Percentiles rank a stretch among this genome's conserved stretches.
phyloP scores from a whole-genome alignment of 2,797 vertebrate genomes.

The Ptychadena robeensis region DNA sequence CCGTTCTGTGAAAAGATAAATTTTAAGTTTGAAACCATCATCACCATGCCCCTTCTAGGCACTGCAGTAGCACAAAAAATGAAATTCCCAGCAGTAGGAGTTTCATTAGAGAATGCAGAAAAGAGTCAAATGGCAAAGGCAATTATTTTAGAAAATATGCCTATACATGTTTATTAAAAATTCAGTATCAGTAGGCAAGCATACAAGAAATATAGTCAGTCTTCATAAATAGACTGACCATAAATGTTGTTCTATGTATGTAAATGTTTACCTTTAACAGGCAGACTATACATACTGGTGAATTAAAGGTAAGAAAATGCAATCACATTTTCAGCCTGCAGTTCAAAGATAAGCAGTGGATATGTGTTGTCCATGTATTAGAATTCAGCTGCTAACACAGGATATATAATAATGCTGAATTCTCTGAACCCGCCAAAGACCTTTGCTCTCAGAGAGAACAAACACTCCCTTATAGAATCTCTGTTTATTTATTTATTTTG shows the following conservation, averaged over 20 bases:
- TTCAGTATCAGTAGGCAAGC: not conserved
- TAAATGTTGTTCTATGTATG: not conserved
- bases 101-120: no score
- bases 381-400: not conserved
- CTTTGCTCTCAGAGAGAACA: not conserved
- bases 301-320: not conserved
- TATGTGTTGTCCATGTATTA: not conserved
- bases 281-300: not conserved
- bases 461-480: not conserved
- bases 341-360: not conserved
- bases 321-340: not conserved
- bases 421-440: not conserved
- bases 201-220: not conserved
- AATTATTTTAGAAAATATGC: not conserved
- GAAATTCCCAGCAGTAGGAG: no score
- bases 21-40: no score
- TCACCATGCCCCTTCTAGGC: no score
- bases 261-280: not conserved
- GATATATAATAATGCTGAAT: not conserved
- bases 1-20: no score
- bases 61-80: no score
- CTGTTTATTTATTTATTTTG: constrained; percentile 12
- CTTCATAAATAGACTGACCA: not conserved
- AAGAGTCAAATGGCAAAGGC: no score
- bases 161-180: not conserved